Conservation (phyloP, 2,797 vertebrate genomes). For the Falco novaeseelandiae region DNA sequence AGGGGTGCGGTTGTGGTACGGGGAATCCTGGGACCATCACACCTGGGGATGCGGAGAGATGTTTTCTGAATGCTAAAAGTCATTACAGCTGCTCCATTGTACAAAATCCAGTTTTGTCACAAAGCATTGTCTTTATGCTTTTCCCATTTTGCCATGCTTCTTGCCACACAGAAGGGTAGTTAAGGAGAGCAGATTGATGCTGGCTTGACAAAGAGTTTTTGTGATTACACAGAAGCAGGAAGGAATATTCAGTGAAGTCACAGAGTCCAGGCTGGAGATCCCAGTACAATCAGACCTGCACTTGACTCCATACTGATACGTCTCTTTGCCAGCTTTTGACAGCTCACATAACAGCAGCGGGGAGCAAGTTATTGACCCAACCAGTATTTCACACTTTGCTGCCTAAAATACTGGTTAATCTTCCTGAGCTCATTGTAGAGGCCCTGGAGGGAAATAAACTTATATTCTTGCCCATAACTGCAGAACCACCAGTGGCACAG, state of each 20-base stretch:
- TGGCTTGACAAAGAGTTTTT: background rate
- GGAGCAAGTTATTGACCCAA: slow-evolving; percentile 22
- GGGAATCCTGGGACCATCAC: background rate
- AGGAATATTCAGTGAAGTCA: background rate
- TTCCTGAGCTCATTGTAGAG: background rate
- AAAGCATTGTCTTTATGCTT: background rate
- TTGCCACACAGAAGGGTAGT: background rate
- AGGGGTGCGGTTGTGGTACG: fast-evolving
- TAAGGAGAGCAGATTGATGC: background rate
- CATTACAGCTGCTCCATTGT: background rate
- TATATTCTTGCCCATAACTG: background rate
- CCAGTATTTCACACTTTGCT: slow-evolving; percentile 39
- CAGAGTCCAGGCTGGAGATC: background rate
- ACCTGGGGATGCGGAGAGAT: background rate
- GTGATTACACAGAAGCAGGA: background rate
- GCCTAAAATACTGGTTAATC: slow-evolving; percentile 35
- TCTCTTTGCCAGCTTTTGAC: slow-evolving; percentile 1
- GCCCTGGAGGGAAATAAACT: background rate
- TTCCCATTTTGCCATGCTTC: background rate
- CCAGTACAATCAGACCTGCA: background rate
- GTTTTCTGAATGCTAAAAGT: background rate
- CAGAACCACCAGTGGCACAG: background rate
- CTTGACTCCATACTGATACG: background rate
- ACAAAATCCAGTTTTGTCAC: background rate
- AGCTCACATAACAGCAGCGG: background rate